A percentile compares a stretch with the other conserved stretches of the same genome.
These are phyloP conservation scores for Tiliacea citrago DNA, from an alignment of 2,888 invertebrate genomes.

Conservation along the genomic window DNA sequence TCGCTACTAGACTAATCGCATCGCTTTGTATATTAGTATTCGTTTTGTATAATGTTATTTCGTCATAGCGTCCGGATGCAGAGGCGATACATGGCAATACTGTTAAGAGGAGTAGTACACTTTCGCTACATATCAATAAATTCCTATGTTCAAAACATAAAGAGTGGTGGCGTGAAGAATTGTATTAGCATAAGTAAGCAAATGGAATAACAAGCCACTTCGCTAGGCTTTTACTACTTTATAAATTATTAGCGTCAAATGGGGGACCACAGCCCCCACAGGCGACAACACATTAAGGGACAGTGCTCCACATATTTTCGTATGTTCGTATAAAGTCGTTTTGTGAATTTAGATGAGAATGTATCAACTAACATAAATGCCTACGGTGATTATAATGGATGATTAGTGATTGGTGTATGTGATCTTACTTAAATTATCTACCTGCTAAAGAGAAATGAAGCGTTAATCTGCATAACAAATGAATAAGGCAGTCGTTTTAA, in stretches of 20 bases:
- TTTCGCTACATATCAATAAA: constrained; percentile 66
- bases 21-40: constrained; percentile 59
- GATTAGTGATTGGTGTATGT: not conserved
- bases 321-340: not conserved
- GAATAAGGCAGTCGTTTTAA: not conserved
- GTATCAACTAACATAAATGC: not conserved
- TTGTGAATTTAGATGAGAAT: not conserved
- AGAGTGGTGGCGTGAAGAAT: constrained; percentile 39
- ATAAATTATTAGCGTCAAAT: constrained; percentile 14
- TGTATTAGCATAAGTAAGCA: constrained; percentile 59
- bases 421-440: not conserved
- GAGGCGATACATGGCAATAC: constrained; percentile 58
- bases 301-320: not conserved
- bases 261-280: too few species aligned
- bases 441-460: not conserved
- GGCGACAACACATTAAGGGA: constrained; percentile 16
- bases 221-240: constrained; percentile 18
- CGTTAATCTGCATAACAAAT: not conserved
- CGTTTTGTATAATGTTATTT: constrained; percentile 50
- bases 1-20: constrained; percentile 43
- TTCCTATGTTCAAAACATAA: constrained; percentile 58
- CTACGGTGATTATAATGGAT: not conserved
- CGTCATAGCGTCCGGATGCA: constrained; percentile 63
- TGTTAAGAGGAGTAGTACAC: constrained; percentile 60
- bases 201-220: constrained; percentile 53